These are phyloP conservation scores for Coleophora flavipennella DNA, from an alignment of 2,888 invertebrate genomes.

Conservation along the genomic window DNA sequence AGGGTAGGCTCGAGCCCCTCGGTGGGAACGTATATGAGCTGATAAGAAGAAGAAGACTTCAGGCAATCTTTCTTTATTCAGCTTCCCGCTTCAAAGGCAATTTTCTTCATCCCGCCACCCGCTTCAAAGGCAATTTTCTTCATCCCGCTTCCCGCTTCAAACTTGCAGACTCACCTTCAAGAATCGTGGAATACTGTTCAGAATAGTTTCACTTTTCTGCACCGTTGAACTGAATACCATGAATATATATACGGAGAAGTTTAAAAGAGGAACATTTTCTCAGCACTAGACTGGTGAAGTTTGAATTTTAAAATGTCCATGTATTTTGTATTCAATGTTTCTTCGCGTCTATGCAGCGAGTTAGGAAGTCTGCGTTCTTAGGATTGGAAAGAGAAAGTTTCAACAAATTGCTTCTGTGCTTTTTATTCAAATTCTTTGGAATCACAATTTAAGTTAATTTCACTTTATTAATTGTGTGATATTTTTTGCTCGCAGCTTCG, in stretches of 20 bases:
- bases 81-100: no score
- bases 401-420: not conserved
- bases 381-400: slow-evolving; percentile 2
- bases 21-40: no score
- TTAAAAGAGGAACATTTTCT: slow-evolving; percentile 53
- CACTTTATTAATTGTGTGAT: no score
- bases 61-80: no score
- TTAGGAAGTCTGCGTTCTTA: slow-evolving; percentile 1
- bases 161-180: slow-evolving; percentile 20
- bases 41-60: no score
- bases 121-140: no score
- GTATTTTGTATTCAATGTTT: slow-evolving; percentile 5
- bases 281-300: slow-evolving; percentile 27
- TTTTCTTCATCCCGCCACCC: no score
- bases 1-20: no score
- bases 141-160: slow-evolving; percentile 10
- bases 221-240: slow-evolving; percentile 50
- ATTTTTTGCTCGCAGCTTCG: no score
- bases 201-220: slow-evolving; percentile 67
- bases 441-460: no score
- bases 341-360: slow-evolving; percentile 2
- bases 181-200: slow-evolving; percentile 33
- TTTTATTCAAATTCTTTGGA: not conserved
- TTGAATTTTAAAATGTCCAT: slow-evolving; percentile 11
- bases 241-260: slow-evolving; percentile 54